These are phyloP conservation scores for Porites evermanni DNA, from an alignment of 92 coral and sea anemone species.

Conservation along the genomic window DNA sequence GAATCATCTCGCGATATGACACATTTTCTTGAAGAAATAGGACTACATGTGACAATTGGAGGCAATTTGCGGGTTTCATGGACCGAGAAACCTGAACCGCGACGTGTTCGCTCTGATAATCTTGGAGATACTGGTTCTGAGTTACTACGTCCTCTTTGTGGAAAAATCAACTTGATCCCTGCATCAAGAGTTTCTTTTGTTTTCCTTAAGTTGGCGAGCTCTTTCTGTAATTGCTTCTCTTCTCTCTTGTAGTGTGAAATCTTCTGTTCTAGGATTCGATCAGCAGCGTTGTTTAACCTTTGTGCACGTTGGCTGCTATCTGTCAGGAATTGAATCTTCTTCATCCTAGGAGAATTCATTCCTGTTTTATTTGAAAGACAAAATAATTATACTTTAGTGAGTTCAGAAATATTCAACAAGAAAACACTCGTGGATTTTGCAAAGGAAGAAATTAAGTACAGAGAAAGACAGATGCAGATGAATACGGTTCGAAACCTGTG, in stretches of 20 bases:
- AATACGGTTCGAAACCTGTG: no score
- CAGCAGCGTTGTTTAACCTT: constrained; percentile 1
- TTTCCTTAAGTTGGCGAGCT: constrained; percentile 2
- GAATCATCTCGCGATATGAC: background rate
- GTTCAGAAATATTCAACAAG: no score
- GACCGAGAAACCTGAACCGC: constrained; percentile 1
- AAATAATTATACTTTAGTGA: background rate
- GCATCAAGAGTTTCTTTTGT: constrained; percentile 24
- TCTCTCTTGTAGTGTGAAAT: background rate
- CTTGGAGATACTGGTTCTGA: background rate
- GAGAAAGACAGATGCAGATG: no score
- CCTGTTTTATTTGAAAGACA: background rate
- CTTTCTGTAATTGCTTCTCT: constrained; percentile 12
- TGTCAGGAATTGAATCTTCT: background rate
- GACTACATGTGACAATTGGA: constrained; percentile 2
- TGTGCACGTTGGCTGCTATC: constrained; percentile 9
- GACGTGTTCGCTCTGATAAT: background rate
- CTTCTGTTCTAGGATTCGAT: constrained; percentile 2
- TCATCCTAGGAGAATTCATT: background rate
- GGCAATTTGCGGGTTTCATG: background rate
- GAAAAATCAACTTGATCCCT: constrained; percentile 1
- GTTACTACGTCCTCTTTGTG: background rate
- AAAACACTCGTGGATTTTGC: no score
- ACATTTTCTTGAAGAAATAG: background rate
- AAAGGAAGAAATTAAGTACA: no score